Percentiles rank a stretch among this genome's conserved stretches.
Evolutionary conservation across 2,888 invertebrate genomes (phyloP).

Genomic region (Diadegma fenestrale): DNA sequence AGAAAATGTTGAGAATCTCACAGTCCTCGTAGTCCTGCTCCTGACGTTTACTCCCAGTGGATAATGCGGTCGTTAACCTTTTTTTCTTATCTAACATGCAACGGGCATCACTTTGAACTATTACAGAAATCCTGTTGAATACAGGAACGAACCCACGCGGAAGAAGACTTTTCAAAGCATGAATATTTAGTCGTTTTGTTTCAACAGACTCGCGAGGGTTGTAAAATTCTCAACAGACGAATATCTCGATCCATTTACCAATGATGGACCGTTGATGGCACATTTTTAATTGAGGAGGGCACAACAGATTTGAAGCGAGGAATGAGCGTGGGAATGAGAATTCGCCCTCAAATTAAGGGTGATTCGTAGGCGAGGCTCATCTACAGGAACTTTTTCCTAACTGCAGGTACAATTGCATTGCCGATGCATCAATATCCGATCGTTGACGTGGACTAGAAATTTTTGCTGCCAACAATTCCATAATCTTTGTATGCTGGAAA

Average conservation of each 20-base stretch:
- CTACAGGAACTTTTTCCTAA: neutral
- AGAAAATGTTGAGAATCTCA: conserved; percentile 28
- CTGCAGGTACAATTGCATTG: neutral
- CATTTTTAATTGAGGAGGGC: neutral
- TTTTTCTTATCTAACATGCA: neutral
- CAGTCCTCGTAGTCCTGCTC: neutral
- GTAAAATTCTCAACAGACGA: neutral
- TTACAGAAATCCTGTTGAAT: neutral
- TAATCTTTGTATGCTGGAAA: neutral
- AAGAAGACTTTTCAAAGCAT: neutral
- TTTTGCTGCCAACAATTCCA: neutral
- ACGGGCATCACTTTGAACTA: neutral
- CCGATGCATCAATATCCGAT: neutral
- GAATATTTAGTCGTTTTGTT: neutral
- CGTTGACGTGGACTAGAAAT: neutral
- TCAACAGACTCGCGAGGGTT: neutral
- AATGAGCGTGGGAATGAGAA: neutral
- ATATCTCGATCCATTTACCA: neutral
- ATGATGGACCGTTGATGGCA: neutral
- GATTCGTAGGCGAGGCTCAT: neutral
- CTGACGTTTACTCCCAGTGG: neutral
- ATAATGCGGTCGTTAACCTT: conserved; percentile 14
- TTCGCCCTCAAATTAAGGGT: no score
- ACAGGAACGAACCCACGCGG: neutral
- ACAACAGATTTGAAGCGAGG: neutral